Base-by-base conservation (phyloP, 2,888 invertebrate species). In the Euproctis similis region DNA sequence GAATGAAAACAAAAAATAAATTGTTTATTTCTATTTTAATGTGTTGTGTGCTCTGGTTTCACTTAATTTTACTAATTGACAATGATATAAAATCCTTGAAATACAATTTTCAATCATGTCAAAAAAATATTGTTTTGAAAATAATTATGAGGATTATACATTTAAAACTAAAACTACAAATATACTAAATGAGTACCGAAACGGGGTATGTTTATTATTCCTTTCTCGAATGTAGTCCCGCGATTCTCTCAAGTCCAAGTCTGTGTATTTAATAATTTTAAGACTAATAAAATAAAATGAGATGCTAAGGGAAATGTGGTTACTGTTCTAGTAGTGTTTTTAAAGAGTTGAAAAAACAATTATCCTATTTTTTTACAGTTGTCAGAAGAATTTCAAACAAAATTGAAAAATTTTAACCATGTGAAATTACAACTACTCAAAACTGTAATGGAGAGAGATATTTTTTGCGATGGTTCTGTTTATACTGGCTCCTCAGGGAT, bases 401-500 rank as follows among this genome's bases (percentile, higher is more conserved):
- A 60, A 53, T 45, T 86, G 48, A 42, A 60, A 41, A 51, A 58
- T 34, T 71, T 82, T 59, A 78, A 80, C 67, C 69, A 59, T 43
- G 46, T 49, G 30, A 75, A 87, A 61, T 34, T 85, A 32, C 26
- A 65, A 30, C 35, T 64, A 34, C 56, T 87, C 46, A 65, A 69
- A 42, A 64, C 61, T 37, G 61, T 71, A 55, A 58, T 87, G 74
- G 49, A 67, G 42, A 46, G 65, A 38, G 76, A 86, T 53, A 68
- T 82, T 39, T 80, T 74, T 44, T 53, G 62, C 44, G 91, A 93
- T 74, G 82, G 80, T 46, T 88, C 91, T 3, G 84, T 94, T 1
- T 94, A 94, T 50, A 93, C 93, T 5, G 94, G 94, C 17, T 88
- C 87, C 30, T 69, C 90, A 40, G 94, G 94, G 17, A 77, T 92